Evolutionary conservation across 2,888 invertebrate species (phyloP).

Genomic region (Busseola fusca): DNA sequence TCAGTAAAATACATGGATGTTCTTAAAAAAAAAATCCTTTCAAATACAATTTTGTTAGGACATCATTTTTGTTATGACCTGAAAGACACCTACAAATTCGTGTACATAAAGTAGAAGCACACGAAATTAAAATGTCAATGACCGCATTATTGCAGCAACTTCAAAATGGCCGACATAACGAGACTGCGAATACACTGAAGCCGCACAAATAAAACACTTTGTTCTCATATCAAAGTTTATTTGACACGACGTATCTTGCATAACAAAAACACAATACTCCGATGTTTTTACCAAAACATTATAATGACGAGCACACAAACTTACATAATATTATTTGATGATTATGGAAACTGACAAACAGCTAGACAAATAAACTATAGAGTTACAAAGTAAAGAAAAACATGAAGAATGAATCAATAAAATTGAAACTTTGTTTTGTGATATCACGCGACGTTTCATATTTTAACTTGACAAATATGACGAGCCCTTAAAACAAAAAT

Average conservation of each 20-base stretch:
- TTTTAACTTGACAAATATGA: not conserved
- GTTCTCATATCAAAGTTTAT: slow-evolving; percentile 62
- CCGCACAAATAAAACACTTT: slow-evolving; percentile 66
- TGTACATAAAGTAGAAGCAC: slow-evolving; percentile 3
- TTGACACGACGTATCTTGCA: slow-evolving; percentile 54
- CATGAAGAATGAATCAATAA: slow-evolving; percentile 19
- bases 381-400: slow-evolving; percentile 12
- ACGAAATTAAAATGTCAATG: slow-evolving; percentile 41
- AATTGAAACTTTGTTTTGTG: slow-evolving; percentile 6
- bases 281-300: slow-evolving; percentile 28
- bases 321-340: slow-evolving; percentile 28
- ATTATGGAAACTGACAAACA: slow-evolving; percentile 13
- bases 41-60: not conserved
- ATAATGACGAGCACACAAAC: slow-evolving; percentile 31
- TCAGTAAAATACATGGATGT: not conserved
- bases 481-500: not conserved
- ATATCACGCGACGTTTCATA: slow-evolving; percentile 25
- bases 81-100: slow-evolving; percentile 13
- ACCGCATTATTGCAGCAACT: slow-evolving; percentile 34
- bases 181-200: slow-evolving; percentile 37
- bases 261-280: slow-evolving; percentile 33
- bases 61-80: not conserved
- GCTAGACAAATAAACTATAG: slow-evolving; percentile 6
- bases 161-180: slow-evolving; percentile 27
- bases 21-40: not conserved